A percentile compares a stretch with the other conserved stretches of the same genome.
These are phyloP conservation scores for Autographa gamma DNA, from an alignment of 2,888 invertebrate genomes.

Conservation along the genomic window DNA sequence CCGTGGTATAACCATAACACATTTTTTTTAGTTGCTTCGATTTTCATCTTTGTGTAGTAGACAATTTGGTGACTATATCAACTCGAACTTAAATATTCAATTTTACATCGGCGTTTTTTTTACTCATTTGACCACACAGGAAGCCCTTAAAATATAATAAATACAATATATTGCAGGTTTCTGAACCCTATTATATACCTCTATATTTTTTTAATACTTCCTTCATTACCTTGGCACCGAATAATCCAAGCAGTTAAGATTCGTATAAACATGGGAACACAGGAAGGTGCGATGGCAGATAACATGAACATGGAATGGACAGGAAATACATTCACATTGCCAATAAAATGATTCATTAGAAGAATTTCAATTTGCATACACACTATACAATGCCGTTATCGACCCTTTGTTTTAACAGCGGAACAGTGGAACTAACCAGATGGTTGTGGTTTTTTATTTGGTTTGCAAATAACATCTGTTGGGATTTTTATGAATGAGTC, in stretches of 20 bases:
- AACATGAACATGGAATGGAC: constrained; percentile 38
- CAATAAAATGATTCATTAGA: constrained; percentile 56
- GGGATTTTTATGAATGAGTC: not conserved
- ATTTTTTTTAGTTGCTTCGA: no score
- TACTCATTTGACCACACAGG: no score
- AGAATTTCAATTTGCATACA: constrained; percentile 56
- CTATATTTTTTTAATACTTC: not conserved
- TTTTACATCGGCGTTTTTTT: no score
- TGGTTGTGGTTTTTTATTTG: constrained; percentile 26
- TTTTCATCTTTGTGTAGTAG: no score
- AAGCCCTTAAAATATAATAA: no score
- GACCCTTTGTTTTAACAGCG: constrained; percentile 52
- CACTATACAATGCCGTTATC: constrained; percentile 38
- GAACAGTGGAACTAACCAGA: constrained; percentile 41
- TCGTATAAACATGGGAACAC: constrained; percentile 10
- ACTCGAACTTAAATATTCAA: no score
- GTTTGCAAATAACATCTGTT: not conserved
- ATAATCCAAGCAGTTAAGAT: not conserved
- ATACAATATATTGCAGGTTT: no score
- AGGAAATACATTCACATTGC: constrained; percentile 57
- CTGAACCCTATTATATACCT: no score
- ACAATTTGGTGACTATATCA: no score
- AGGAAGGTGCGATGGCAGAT: constrained; percentile 48
- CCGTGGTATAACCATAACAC: no score
- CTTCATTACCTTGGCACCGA: not conserved